A percentile compares a stretch with the other conserved stretches of the same genome.
phyloP scores from a whole-genome alignment of 92 coral and sea anemone genomes.

The Scolanthus callimorphus region DNA sequence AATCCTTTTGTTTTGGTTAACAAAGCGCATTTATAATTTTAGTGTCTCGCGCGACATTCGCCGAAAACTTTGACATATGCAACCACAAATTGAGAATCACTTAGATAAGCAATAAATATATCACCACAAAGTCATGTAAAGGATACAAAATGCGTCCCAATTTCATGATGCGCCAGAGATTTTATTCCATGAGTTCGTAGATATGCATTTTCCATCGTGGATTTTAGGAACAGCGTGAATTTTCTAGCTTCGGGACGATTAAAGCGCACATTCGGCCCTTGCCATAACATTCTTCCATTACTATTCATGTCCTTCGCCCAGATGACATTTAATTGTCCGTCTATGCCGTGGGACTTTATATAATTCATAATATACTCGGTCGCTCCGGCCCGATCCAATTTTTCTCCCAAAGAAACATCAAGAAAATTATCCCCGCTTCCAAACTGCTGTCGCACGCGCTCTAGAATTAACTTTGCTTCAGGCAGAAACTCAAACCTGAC shows the following conservation, averaged over 20 bases:
- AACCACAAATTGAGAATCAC: neutral
- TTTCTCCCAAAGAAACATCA: conserved; percentile 83
- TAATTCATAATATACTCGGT: conserved; percentile 68
- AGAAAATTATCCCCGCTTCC: conserved; percentile 85
- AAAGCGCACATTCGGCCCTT: conserved; percentile 82
- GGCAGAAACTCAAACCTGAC: conserved; percentile 83
- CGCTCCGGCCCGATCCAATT: conserved; percentile 62
- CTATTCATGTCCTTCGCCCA: conserved; percentile 91
- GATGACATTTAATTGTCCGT: conserved; percentile 75
- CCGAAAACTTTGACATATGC: neutral
- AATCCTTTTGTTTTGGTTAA: no score
- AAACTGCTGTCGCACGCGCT: conserved; percentile 76
- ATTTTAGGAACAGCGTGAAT: conserved; percentile 76
- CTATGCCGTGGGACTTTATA: conserved; percentile 71
- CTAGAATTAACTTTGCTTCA: conserved; percentile 81
- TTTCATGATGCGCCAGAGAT: conserved; percentile 94
- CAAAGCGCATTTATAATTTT: no score
- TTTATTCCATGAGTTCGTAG: conserved; percentile 85
- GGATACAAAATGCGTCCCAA: conserved; percentile 99
- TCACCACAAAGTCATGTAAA: neutral
- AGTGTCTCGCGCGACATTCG: neutral
- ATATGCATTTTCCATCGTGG: conserved; percentile 75
- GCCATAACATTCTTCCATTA: conserved; percentile 92
- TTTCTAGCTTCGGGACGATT: conserved; percentile 90
- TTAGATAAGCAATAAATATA: neutral